These are phyloP conservation scores for Odontomyia ornata DNA, from an alignment of 2,888 invertebrate genomes.

Conservation along the genomic window DNA sequence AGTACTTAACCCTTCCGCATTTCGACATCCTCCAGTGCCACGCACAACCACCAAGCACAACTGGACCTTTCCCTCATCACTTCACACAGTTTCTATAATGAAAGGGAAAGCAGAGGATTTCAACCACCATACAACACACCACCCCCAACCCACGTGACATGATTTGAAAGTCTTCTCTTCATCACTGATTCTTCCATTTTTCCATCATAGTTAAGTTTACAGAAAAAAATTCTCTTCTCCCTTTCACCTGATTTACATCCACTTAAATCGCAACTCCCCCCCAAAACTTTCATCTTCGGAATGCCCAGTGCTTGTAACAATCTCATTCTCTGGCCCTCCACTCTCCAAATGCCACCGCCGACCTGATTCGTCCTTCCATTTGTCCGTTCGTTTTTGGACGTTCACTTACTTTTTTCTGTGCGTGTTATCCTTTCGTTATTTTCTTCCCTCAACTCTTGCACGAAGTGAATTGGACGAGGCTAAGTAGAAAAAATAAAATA, in stretches of 20 bases:
- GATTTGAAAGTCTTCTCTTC: slow-evolving; percentile 8
- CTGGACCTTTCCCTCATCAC: background rate
- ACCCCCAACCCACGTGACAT: background rate
- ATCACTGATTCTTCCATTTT: slow-evolving; percentile 34
- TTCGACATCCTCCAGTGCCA: slow-evolving; percentile 25
- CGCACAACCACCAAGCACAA: background rate
- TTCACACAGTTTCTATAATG: background rate
- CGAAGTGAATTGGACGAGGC: slow-evolving; percentile 9
- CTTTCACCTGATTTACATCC: slow-evolving; percentile 44
- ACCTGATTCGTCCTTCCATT: background rate
- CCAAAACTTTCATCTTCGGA: slow-evolving; percentile 4
- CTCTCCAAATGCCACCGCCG: background rate
- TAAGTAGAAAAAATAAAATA: slow-evolving; percentile 35
- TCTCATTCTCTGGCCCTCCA: slow-evolving; percentile 8
- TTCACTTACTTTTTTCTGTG: slow-evolving; percentile 29
- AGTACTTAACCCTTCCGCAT: slow-evolving; percentile 43
- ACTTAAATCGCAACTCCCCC: slow-evolving; percentile 36
- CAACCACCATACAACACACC: background rate
- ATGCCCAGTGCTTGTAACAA: slow-evolving; percentile 16
- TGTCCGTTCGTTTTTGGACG: slow-evolving; percentile 17
- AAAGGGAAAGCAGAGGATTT: slow-evolving; percentile 13
- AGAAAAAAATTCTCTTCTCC: slow-evolving; percentile 39
- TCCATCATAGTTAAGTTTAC: slow-evolving; percentile 42
- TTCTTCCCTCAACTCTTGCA: slow-evolving; percentile 20
- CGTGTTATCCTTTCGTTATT: slow-evolving; percentile 44